Evolutionary conservation across 2,797 vertebrate species (phyloP).

Genomic region (Cyclura pinguis): DNA sequence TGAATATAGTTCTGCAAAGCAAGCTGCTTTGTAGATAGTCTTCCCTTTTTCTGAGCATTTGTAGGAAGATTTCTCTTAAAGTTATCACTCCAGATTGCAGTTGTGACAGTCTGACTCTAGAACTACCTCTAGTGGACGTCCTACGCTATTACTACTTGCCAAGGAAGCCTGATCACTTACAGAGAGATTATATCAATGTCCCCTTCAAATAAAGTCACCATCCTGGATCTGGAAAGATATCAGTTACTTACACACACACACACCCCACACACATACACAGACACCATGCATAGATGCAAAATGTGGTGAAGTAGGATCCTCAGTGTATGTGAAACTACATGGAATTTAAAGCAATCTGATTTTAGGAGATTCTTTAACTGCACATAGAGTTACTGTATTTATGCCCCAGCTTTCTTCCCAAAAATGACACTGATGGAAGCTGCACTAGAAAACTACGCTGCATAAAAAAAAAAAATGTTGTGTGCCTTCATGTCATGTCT

Average conservation of each 20-base stretch:
- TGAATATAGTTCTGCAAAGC: constrained; percentile 45
- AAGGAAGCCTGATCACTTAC: neutral
- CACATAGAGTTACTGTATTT: neutral
- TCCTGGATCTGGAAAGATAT: neutral
- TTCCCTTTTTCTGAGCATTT: constrained; percentile 35
- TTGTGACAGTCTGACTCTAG: constrained; percentile 46
- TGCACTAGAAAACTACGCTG: neutral
- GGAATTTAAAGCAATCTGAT: neutral
- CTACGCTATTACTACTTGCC: constrained; percentile 41
- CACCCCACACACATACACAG: too few species aligned
- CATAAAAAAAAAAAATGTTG: neutral
- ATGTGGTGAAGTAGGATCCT: too few species aligned
- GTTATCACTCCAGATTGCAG: constrained; percentile 12
- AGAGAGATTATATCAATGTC: neutral
- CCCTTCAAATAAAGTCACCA: neutral
- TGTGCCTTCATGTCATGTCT: too few species aligned
- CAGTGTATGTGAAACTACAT: neutral
- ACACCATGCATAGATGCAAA: too few species aligned
- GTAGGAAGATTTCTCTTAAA: constrained; percentile 52
- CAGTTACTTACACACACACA: neutral
- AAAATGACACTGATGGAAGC: neutral
- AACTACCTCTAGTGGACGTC: constrained; percentile 72
- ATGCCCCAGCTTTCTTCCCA: neutral
- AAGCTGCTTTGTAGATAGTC: constrained; percentile 21
- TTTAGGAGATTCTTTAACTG: neutral